phyloP scores from a whole-genome alignment of 37 sponge, comb jelly and placozoan genomes.

The Ianthella basta region DNA sequence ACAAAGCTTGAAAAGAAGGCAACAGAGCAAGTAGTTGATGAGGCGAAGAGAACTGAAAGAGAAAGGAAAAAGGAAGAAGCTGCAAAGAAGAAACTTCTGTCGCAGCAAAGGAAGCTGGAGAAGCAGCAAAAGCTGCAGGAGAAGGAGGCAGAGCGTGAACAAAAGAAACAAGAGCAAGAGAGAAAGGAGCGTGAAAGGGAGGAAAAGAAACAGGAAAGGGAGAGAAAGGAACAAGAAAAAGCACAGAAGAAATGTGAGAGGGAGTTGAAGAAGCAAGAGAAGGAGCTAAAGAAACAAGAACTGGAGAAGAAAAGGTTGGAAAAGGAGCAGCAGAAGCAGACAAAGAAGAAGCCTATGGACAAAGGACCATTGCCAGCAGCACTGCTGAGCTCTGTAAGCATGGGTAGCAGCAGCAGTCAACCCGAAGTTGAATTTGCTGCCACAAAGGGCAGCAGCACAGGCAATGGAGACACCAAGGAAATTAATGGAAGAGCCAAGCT shows the following conservation, averaged over 20 bases:
- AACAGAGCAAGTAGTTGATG: neutral
- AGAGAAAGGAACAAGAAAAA: neutral
- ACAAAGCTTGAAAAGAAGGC: no score
- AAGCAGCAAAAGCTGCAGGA: constrained; percentile 23
- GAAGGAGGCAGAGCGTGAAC: constrained; percentile 14
- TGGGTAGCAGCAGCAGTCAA: no score
- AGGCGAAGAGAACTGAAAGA: neutral
- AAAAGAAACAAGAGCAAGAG: constrained; percentile 13
- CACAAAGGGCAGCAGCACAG: no score
- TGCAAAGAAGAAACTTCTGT: neutral
- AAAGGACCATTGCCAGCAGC: no score
- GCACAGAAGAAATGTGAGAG: neutral
- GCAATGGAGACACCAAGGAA: no score
- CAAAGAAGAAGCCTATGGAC: neutral
- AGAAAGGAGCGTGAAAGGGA: constrained; percentile 1
- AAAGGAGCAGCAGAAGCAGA: constrained; percentile 5
- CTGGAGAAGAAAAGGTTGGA: neutral
- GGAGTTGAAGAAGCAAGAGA: neutral
- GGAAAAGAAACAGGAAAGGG: constrained; percentile 8
- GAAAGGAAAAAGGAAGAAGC: neutral
- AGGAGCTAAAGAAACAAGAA: constrained; percentile 16
- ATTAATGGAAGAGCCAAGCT: neutral
- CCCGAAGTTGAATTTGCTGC: no score
- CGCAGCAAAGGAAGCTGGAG: neutral
- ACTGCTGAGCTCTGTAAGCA: no score